Conservation (phyloP, 2,113 vertebrate genomes). For the Oreotrochilus melanogaster region DNA sequence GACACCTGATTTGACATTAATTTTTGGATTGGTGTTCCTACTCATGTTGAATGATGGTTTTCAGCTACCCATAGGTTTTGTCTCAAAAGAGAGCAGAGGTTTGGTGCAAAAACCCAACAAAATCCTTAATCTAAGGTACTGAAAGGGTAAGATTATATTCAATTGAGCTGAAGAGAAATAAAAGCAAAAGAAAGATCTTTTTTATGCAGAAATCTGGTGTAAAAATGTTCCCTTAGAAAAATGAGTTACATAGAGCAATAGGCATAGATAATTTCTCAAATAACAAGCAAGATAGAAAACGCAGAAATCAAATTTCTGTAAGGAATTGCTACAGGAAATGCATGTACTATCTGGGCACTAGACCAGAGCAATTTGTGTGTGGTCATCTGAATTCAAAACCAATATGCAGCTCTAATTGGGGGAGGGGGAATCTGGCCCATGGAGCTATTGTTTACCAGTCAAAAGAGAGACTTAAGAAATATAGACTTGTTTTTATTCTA, state of each 20-base stretch:
- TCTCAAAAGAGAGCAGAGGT: background rate
- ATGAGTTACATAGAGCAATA: background rate
- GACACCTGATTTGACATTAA: background rate
- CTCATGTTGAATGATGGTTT: background rate
- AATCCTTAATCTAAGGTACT: background rate
- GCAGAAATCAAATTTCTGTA: background rate
- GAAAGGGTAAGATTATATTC: background rate
- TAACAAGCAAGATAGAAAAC: background rate
- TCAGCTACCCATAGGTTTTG: background rate
- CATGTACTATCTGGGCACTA: background rate
- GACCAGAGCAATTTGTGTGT: slow-evolving; percentile 31
- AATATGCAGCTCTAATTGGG: background rate
- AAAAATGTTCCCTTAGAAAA: background rate
- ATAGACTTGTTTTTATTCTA: slow-evolving; percentile 33
- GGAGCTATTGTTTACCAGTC: slow-evolving; percentile 3
- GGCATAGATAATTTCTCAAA: background rate
- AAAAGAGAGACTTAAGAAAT: slow-evolving; percentile 47
- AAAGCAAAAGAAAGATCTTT: background rate
- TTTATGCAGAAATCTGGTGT: background rate
- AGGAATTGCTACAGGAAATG: background rate
- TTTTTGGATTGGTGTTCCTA: background rate
- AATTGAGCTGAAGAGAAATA: background rate
- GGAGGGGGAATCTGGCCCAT: background rate
- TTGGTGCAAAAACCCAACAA: background rate
- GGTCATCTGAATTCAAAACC: slow-evolving; percentile 5